Evolutionary conservation across 2,113 vertebrate genomes (phyloP).

Genomic region (Eleginops maclovinus): DNA sequence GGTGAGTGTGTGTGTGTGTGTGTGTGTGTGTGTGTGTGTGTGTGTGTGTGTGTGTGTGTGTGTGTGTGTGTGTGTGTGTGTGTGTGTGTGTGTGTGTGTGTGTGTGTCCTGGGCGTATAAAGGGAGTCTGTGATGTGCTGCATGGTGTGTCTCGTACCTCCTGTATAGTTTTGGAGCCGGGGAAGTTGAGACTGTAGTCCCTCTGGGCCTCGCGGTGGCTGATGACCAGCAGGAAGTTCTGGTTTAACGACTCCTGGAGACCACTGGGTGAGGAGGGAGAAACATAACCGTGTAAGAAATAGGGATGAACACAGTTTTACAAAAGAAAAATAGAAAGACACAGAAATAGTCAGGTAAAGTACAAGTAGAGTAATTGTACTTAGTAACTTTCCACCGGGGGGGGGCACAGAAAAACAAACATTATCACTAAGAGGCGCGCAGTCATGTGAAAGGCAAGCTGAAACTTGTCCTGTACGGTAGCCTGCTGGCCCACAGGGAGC

Average conservation of each 20-base stretch:
- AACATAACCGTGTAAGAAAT: conserved; percentile 2
- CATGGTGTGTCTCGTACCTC: conserved; percentile 87
- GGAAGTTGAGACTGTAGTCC: conserved; percentile 99
- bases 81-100: conserved; percentile 14
- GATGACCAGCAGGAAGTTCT: conserved; percentile 98
- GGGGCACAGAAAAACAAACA: conserved; percentile 60
- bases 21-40: conserved; percentile 22
- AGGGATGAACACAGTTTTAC: not conserved
- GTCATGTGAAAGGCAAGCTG: conserved; percentile 90
- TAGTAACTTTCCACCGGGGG: no score
- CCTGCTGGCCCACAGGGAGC: conserved; percentile 76
- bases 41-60: conserved; percentile 23
- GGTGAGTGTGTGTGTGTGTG: conserved; percentile 32
- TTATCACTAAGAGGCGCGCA: conserved; percentile 80
- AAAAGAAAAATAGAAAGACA: no score
- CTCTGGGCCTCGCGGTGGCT: conserved; percentile 98
- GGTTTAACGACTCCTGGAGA: conserved; percentile 97
- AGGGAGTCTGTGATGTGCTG: conserved; percentile 3
- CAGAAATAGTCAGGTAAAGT: no score
- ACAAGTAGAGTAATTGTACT: no score
- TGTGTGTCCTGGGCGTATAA: conserved; percentile 3
- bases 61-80: conserved; percentile 18
- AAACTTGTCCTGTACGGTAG: conserved; percentile 88
- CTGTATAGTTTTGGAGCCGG: conserved; percentile 97
- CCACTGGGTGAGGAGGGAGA: conserved; percentile 79